phyloP scores from a whole-genome alignment of 2,113 vertebrate species.

The Gymnorhina tibicen region DNA sequence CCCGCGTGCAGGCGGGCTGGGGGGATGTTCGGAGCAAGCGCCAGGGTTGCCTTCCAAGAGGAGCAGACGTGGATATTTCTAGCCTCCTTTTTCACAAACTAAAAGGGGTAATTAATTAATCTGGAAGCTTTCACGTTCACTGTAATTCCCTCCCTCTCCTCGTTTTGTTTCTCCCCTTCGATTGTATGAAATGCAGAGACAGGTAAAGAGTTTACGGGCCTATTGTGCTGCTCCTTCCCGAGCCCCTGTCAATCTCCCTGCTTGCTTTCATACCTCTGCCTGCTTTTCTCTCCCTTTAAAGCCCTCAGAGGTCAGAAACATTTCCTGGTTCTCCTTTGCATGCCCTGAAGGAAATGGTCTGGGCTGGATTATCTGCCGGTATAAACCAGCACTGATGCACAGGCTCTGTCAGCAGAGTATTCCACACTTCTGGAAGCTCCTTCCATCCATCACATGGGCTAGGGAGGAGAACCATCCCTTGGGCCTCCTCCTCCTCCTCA shows the following conservation, averaged over 20 bases:
- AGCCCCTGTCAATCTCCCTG: not conserved
- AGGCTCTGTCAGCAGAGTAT: not conserved
- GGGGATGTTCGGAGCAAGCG: not conserved
- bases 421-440: not conserved
- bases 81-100: not conserved
- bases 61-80: conserved; percentile 21
- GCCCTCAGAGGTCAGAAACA: conserved; percentile 30
- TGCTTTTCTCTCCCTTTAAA: not conserved
- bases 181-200: not conserved
- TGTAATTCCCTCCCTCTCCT: not conserved
- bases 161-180: not conserved
- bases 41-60: conserved; percentile 30
- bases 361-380: not conserved
- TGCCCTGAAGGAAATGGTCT: not conserved
- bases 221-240: not conserved
- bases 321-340: conserved; percentile 34
- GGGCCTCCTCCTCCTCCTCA: conserved; percentile 8
- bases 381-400: not conserved
- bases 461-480: not conserved
- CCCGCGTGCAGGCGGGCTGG: not conserved
- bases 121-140: not conserved
- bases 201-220: not conserved
- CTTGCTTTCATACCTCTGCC: not conserved
- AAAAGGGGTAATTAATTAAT: conserved; percentile 55
- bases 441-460: not conserved